Base-by-base conservation (phyloP, 2,797 vertebrate genomes). In the Hemibagrus guttatus region DNA sequence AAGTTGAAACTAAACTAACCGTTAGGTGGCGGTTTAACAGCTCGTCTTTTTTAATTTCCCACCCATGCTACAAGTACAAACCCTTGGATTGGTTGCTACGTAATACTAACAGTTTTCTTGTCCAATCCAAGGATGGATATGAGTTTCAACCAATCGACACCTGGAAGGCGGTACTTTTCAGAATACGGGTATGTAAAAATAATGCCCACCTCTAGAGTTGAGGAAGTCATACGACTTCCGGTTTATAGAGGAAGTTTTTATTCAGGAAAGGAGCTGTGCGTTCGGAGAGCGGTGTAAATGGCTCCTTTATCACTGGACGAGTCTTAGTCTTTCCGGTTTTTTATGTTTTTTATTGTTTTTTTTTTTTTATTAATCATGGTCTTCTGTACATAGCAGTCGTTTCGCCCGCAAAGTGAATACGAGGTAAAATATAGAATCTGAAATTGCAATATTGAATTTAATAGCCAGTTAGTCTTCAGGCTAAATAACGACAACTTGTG, bases 241-340 rank as follows among this genome's bases (percentile, higher is more conserved):
- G 87, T 71, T 21, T 84, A 59, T 54, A 59, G n/a, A 80, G 90
- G 89, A 90, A 91, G 89, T 90, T 88, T 86, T 84, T 39, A 81
- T 75, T 75, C 56, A 66, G 84, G 72, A 61, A 80, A 76, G 26
- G 23, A 76, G 54, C 81, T 78, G 87, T 87, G 68, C 19, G 52
- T 42, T 42, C 71, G 12, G 14, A 8, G 39, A 26, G 1, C 13
- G 0, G 31, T 84, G 6, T 12, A 78, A 54, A 76, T 59, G 46
- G 42, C 3, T 61, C 1, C 23, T 31, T 46, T 64, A 28, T 80
- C 19, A 54, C 28, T 78, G 26, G 23, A 4, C 14, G 2, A 16
- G 4, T 56, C 0, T 52, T 17, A 79, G 2, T 6, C 11, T 31
- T 1, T 6, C 0, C 3, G 49, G 12, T 35, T 31, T 46, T 66